These are phyloP conservation scores for Trichosurus vulpecula DNA, from an alignment of 2,797 vertebrate genomes.

Conservation along the genomic window DNA sequence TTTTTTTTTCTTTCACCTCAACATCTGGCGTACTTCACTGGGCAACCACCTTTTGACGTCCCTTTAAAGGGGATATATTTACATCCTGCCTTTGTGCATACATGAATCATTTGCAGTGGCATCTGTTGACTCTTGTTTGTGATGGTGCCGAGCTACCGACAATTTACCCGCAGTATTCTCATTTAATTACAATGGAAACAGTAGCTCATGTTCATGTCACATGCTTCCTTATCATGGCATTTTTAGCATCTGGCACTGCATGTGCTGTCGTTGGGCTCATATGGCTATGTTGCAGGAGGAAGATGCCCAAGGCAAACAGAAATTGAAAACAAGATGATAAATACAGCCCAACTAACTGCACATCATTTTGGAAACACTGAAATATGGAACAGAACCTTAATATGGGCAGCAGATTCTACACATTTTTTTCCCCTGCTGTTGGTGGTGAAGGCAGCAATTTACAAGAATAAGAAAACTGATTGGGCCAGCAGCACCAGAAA, in stretches of 20 bases:
- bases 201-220: constrained; percentile 27
- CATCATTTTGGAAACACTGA: constrained; percentile 60
- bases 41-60: not conserved
- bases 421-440: constrained; percentile 14
- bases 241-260: constrained; percentile 48
- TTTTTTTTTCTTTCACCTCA: not conserved
- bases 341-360: constrained; percentile 12
- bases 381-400: constrained; percentile 54
- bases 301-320: constrained; percentile 54
- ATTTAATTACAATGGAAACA: constrained; percentile 60
- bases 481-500: constrained; percentile 2
- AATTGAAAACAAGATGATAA: constrained; percentile 58
- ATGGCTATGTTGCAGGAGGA: constrained; percentile 24
- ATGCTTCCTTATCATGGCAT: constrained; percentile 32
- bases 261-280: constrained; percentile 32
- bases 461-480: constrained; percentile 11
- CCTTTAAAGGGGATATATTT: constrained; percentile 15
- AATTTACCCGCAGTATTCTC: constrained; percentile 43
- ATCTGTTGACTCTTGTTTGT: constrained; percentile 64
- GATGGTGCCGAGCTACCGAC: constrained; percentile 34
- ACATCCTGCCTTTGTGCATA: constrained; percentile 39
- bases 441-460: constrained; percentile 29
- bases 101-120: constrained; percentile 27
- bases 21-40: constrained; percentile 26
- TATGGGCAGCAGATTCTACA: constrained; percentile 20